Evolutionary conservation across 2,797 vertebrate genomes (phyloP).

Genomic region (Danio choprae): DNA sequence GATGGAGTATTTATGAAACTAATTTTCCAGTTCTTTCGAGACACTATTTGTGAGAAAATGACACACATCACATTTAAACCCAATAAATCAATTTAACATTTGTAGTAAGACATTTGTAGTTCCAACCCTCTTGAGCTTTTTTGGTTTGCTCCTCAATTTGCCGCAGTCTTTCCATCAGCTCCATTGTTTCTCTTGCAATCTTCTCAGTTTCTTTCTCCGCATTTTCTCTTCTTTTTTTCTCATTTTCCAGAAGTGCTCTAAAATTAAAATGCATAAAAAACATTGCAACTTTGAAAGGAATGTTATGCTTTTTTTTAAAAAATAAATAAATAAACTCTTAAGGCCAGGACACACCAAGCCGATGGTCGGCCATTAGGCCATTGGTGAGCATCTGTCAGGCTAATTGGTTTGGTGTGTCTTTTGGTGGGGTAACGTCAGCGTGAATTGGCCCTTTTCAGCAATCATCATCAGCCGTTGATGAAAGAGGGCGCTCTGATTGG

Average conservation of each 20-base stretch:
- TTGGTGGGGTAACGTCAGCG: too few relatives aligned
- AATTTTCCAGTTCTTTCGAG: not conserved
- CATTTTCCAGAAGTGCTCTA: slow-evolving; percentile 94
- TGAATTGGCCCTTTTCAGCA: too few relatives aligned
- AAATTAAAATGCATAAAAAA: slow-evolving; percentile 67
- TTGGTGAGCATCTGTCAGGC: too few relatives aligned
- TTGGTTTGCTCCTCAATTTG: slow-evolving; percentile 97
- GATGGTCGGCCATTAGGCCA: too few relatives aligned
- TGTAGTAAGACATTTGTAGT: slow-evolving; percentile 17
- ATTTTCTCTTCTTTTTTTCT: slow-evolving; percentile 96
- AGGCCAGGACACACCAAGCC: too few relatives aligned
- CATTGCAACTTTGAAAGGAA: not conserved
- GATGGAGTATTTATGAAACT: not conserved
- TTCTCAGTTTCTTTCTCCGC: slow-evolving; percentile 98
- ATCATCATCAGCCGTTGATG: too few relatives aligned
- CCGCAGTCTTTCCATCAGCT: slow-evolving; percentile 91
- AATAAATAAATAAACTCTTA: too few relatives aligned
- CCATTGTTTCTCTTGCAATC: slow-evolving; percentile 95
- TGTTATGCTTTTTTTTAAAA: not conserved
- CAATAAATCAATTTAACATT: slow-evolving; percentile 1
- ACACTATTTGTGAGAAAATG: not conserved
- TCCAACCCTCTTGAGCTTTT: slow-evolving; percentile 93
- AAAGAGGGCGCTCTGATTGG: too few relatives aligned
- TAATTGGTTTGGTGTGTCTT: too few relatives aligned
- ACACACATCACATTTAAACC: not conserved